Evolutionary conservation across 2,888 invertebrate species (phyloP).

Genomic region (Eilema caniola): DNA sequence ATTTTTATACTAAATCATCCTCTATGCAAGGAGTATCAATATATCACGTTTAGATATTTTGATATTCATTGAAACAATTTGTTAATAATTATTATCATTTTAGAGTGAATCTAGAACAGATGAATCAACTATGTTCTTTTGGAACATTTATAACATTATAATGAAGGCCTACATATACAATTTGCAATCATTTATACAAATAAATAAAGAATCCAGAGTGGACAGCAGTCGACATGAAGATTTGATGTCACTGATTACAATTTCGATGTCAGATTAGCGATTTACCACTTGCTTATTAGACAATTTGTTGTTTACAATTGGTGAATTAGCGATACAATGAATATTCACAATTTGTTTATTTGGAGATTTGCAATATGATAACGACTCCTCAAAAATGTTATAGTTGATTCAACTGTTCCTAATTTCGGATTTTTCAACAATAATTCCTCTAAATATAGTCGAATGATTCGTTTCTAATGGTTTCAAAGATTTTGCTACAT

Average conservation of each 20-base stretch:
- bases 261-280: no score
- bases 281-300: no score
- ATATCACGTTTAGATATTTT: neutral
- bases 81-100: neutral
- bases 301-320: no score
- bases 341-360: no score
- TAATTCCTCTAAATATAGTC: neutral
- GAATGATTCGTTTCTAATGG: neutral
- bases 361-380: no score
- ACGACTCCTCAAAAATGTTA: no score
- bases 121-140: neutral
- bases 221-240: neutral
- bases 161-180: no score
- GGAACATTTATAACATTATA: neutral
- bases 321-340: no score
- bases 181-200: neutral
- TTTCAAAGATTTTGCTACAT: neutral
- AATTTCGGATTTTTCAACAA: neutral
- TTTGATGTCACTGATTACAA: neutral
- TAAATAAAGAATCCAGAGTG: neutral
- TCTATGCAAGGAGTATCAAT: neutral
- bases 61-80: neutral
- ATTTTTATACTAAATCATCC: constrained; percentile 11
- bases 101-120: neutral
- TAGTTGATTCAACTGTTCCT: neutral